phyloP scores from a whole-genome alignment of 2,888 invertebrate species.

The Drosophila borborema region DNA sequence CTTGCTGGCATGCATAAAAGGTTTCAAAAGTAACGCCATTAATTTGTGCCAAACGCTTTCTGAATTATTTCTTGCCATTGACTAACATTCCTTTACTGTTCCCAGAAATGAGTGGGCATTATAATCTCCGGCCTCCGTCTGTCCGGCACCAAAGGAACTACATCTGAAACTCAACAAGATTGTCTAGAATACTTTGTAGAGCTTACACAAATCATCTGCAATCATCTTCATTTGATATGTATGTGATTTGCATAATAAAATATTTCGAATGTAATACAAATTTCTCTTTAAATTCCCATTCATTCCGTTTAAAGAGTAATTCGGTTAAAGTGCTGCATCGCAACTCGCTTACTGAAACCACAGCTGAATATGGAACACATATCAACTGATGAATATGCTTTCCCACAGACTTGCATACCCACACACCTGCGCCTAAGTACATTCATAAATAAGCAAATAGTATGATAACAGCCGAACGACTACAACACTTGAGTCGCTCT shows the following conservation, averaged over 20 bases:
- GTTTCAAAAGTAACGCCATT: conserved; percentile 78
- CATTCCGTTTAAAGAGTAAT: neutral
- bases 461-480: conserved; percentile 54
- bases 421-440: conserved; percentile 10
- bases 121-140: neutral
- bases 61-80: conserved; percentile 59
- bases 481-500: conserved; percentile 41
- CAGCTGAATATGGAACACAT: conserved; percentile 23
- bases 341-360: conserved; percentile 32
- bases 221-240: neutral
- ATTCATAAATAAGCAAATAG: conserved; percentile 60
- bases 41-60: conserved; percentile 64
- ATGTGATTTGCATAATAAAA: neutral
- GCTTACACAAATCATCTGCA: neutral
- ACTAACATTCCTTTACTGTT: conserved; percentile 23
- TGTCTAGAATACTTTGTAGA: neutral
- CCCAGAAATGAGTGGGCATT: neutral
- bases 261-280: neutral
- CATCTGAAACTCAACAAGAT: neutral
- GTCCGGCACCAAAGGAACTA: neutral
- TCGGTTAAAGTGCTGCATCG: neutral
- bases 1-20: conserved; percentile 64
- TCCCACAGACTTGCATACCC: conserved; percentile 8
- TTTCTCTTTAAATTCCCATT: neutral
- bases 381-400: conserved; percentile 41